phyloP scores from a whole-genome alignment of 2,797 vertebrate genomes.

The Hafferia zeledoni region DNA sequence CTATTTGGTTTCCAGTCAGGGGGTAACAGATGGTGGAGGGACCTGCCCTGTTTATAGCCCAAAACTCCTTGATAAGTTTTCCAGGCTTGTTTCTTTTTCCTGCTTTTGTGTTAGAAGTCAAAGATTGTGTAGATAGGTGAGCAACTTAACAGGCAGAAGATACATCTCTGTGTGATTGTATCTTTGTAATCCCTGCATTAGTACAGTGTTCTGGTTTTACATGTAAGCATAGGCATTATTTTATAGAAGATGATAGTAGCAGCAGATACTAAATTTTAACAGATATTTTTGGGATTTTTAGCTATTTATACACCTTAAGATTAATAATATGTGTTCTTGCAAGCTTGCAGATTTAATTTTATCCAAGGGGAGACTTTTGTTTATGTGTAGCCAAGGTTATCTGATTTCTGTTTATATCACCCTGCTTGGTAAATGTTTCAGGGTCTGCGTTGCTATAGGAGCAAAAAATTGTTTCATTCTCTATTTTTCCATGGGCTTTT shows the following conservation, averaged over 20 bases:
- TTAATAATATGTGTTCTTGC: background rate
- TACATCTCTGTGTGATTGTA: background rate
- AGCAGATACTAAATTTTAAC: background rate
- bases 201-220: background rate
- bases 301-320: background rate
- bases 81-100: constrained; percentile 29
- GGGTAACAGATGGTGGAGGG: constrained; percentile 5
- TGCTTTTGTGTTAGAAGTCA: constrained; percentile 36
- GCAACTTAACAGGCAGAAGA: background rate
- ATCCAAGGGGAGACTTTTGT: background rate
- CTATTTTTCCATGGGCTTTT: background rate
- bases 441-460: background rate
- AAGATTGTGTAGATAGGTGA: background rate
- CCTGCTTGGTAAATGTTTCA: background rate
- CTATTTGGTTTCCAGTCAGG: background rate
- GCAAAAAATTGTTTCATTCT: background rate
- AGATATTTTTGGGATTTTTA: background rate
- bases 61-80: background rate
- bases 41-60: constrained; percentile 15
- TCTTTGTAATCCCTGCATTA: background rate
- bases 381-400: background rate
- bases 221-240: background rate
- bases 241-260: background rate
- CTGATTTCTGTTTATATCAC: background rate
- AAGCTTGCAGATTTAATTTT: background rate